These are phyloP conservation scores for Schizaphis graminum DNA, from an alignment of 2,888 invertebrate species.

Conservation along the genomic window DNA sequence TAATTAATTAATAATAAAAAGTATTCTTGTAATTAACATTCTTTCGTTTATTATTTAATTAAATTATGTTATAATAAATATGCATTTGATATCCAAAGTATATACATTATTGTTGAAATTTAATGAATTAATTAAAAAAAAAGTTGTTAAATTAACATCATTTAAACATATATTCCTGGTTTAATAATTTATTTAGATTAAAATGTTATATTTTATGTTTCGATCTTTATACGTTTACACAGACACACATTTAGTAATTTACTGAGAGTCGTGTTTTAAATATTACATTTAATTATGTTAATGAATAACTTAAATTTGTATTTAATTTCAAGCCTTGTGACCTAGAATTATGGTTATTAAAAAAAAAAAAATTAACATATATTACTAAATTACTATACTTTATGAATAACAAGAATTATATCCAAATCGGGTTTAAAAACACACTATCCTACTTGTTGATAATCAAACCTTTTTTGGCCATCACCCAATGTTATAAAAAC, in stretches of 20 bases:
- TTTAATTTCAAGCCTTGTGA: not conserved
- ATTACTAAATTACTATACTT: not conserved
- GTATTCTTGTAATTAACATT: not conserved
- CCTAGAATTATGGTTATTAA: not conserved
- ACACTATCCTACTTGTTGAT: slow-evolving; percentile 42
- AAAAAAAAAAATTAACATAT: not conserved
- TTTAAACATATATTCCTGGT: not conserved
- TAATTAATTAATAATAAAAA: not conserved
- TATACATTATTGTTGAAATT: not conserved
- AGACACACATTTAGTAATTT: not conserved
- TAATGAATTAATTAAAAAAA: not conserved
- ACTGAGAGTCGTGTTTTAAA: not conserved
- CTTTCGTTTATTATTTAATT: not conserved
- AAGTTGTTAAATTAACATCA: not conserved
- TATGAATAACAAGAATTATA: slow-evolving; percentile 7
- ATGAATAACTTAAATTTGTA: not conserved
- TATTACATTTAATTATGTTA: not conserved
- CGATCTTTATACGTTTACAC: not conserved
- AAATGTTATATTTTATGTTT: not conserved
- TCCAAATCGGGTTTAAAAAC: not conserved
- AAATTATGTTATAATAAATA: not conserved
- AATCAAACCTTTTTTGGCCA: slow-evolving; percentile 23
- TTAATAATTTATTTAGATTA: slow-evolving; percentile 6
- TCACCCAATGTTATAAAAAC: slow-evolving; percentile 19
- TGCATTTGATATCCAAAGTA: not conserved